phyloP scores from a whole-genome alignment of 2,797 vertebrate species.

The Austrolebias charrua region DNA sequence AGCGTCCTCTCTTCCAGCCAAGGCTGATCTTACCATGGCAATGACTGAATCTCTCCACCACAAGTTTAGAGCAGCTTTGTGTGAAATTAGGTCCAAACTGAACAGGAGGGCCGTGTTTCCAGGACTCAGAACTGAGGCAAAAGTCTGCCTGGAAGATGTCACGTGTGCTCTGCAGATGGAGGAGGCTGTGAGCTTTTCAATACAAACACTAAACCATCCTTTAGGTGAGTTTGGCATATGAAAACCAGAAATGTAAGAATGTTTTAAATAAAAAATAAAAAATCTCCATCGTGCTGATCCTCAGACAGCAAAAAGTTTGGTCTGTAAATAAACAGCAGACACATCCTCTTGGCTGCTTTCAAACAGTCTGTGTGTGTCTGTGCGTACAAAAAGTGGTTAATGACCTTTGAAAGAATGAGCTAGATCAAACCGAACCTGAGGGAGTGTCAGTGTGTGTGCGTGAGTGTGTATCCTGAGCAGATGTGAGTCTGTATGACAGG shows the following conservation, averaged over 20 bases:
- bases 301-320: slow-evolving; percentile 22
- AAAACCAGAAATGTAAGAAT: neutral
- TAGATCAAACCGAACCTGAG: too few species aligned
- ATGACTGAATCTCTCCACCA: slow-evolving; percentile 18
- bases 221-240: too few species aligned
- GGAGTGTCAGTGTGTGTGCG: neutral
- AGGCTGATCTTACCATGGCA: slow-evolving; percentile 34
- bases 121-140: neutral
- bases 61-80: too few species aligned
- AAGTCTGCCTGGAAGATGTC: too few species aligned
- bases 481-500: slow-evolving; percentile 73
- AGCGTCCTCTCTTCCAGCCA: neutral
- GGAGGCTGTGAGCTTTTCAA: too few species aligned
- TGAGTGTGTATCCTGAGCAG: slow-evolving; percentile 35
- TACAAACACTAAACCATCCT: too few species aligned
- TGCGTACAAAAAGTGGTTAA: slow-evolving; percentile 6
- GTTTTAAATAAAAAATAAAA: too few species aligned
- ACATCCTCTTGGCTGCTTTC: slow-evolving; percentile 39
- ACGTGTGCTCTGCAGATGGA: too few species aligned
- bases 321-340: slow-evolving; percentile 55
- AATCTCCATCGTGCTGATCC: too few species aligned
- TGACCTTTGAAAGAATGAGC: too few species aligned
- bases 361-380: slow-evolving; percentile 30
- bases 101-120: neutral
- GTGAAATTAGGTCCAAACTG: neutral